These are phyloP conservation scores for Danio rerio DNA, from an alignment of 2,113 vertebrate genomes.

Conservation along the genomic window DNA sequence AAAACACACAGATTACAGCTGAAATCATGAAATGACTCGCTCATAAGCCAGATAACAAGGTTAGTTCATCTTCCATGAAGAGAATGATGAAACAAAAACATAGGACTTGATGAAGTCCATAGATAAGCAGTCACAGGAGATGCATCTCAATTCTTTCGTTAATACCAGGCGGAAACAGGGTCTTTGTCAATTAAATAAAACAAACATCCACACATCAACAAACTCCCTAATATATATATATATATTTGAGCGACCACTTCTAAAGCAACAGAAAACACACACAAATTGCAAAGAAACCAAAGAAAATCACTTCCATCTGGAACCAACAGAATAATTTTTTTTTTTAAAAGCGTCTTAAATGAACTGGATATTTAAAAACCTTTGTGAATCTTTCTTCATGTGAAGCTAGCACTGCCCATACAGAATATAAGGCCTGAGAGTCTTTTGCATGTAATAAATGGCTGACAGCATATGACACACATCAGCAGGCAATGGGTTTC, in stretches of 20 bases:
- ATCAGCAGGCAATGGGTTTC: conserved; percentile 23
- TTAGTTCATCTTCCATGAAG: too few relatives aligned
- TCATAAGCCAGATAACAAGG: too few relatives aligned
- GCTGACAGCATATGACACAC: conserved; percentile 21
- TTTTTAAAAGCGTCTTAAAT: not conserved
- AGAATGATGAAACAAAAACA: too few relatives aligned
- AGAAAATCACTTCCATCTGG: not conserved
- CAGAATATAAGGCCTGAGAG: conserved; percentile 44
- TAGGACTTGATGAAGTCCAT: too few relatives aligned
- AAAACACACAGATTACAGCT: too few relatives aligned
- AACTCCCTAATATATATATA: not conserved
- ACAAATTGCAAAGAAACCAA: not conserved
- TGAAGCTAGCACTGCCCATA: conserved; percentile 17
- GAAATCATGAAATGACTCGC: too few relatives aligned
- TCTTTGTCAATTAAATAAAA: not conserved
- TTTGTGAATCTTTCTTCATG: not conserved
- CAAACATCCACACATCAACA: not conserved
- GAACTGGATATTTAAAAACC: not conserved
- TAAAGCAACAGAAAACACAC: not conserved
- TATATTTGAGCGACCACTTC: not conserved
- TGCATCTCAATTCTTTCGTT: too few relatives aligned
- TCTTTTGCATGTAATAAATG: conserved; percentile 6
- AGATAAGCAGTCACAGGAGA: too few relatives aligned
- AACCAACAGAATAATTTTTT: not conserved
- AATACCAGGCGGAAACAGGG: too few relatives aligned